phyloP scores from a whole-genome alignment of 2,113 vertebrate species.

The Trematomus loennbergii region DNA sequence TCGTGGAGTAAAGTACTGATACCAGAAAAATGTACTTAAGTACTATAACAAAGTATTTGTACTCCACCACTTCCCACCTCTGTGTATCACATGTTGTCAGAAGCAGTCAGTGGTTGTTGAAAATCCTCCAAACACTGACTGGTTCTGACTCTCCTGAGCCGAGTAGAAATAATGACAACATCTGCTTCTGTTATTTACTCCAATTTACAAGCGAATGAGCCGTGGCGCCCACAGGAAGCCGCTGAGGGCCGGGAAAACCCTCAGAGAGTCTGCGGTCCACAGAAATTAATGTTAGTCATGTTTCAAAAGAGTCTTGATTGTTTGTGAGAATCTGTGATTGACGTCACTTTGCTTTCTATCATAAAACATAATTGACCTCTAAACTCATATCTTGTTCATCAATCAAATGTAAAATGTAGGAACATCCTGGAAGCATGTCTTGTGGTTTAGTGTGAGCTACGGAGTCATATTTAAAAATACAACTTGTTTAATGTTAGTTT shows the following conservation, averaged over 20 bases:
- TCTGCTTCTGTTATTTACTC: slow-evolving; percentile 52
- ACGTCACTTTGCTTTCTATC: neutral
- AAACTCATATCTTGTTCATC: no score
- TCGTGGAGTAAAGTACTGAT: no score
- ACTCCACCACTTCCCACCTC: no score
- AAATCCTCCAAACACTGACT: slow-evolving; percentile 17
- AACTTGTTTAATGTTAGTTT: no score
- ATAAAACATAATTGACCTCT: neutral
- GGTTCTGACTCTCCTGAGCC: slow-evolving; percentile 32
- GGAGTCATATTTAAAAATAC: no score
- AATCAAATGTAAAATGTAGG: no score
- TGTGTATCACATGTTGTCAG: no score
- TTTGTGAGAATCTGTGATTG: neutral
- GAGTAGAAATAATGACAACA: slow-evolving; percentile 52
- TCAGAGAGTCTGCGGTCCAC: neutral
- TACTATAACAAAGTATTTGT: no score
- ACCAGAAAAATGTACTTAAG: no score
- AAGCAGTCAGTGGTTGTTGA: no score
- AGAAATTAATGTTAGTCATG: slow-evolving; percentile 31
- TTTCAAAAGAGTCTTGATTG: slow-evolving; percentile 23
- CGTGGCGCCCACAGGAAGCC: slow-evolving; percentile 6
- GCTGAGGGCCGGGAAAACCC: neutral
- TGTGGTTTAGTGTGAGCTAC: no score
- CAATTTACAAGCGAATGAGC: slow-evolving; percentile 61
- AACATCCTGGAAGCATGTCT: no score